These are phyloP conservation scores for Diorhabda sublineata DNA, from an alignment of 1,140 invertebrate species.

Conservation along the genomic window DNA sequence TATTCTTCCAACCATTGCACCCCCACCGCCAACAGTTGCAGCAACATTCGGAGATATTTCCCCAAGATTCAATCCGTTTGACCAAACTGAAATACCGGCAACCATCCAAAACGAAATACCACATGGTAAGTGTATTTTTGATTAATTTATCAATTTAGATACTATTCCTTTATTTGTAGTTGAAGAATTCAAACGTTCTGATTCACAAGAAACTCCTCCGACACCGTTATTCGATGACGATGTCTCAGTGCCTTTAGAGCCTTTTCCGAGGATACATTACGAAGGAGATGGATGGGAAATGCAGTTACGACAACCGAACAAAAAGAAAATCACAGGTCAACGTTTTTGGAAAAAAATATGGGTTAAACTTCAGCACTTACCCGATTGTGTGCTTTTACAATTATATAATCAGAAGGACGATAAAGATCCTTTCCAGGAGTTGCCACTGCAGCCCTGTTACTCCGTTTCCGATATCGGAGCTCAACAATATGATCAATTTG, in stretches of 20 bases:
- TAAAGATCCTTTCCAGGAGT: constrained; percentile 82
- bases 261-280: constrained; percentile 80
- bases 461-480: constrained; percentile 89
- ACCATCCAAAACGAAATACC: constrained; percentile 31
- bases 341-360: constrained; percentile 98
- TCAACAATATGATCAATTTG: constrained; percentile 97
- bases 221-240: constrained; percentile 95
- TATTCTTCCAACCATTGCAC: constrained; percentile 67
- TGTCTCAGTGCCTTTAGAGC: constrained; percentile 85
- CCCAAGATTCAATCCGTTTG: constrained; percentile 68
- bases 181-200: constrained; percentile 48
- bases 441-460: constrained; percentile 89
- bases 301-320: constrained; percentile 91
- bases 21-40: constrained; percentile 58
- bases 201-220: constrained; percentile 76
- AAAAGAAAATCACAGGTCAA: constrained; percentile 97
- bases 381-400: constrained; percentile 80
- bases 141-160: no score
- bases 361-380: constrained; percentile 73
- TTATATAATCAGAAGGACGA: constrained; percentile 79
- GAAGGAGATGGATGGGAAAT: constrained; percentile 92
- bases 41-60: constrained; percentile 52
- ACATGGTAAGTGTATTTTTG: constrained; percentile 30
- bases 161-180: no score
- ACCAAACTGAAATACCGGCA: constrained; percentile 56